A percentile compares a stretch with the other conserved stretches of the same genome.
These are phyloP conservation scores for Ciconia boyciana DNA, from an alignment of 2,113 vertebrate species.

Conservation along the genomic window DNA sequence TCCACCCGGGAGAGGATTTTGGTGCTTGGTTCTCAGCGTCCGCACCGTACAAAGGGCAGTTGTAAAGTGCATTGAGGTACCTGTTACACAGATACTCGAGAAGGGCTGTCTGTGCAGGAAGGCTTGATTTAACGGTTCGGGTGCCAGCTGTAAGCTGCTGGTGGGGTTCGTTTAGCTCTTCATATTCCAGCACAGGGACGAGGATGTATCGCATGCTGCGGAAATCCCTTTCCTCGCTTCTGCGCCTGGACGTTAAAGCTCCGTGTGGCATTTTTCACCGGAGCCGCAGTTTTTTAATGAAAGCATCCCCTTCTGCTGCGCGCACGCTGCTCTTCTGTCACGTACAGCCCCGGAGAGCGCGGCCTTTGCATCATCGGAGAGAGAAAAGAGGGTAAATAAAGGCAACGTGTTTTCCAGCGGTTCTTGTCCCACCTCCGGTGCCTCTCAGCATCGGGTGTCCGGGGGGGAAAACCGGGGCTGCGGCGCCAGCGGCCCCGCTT, in stretches of 20 bases:
- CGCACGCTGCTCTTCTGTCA: not conserved
- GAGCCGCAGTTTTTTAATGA: not conserved
- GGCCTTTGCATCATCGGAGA: not conserved
- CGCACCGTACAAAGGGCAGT: not conserved
- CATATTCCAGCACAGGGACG: fast-evolving
- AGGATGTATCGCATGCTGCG: not conserved
- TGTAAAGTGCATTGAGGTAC: not conserved
- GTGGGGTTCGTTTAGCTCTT: not conserved
- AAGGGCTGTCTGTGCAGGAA: not conserved
- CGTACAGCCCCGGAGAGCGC: not conserved
- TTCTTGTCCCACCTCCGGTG: not conserved
- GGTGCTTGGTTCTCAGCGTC: not conserved
- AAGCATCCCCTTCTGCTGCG: not conserved
- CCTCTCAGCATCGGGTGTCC: fast-evolving
- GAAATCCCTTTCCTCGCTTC: not conserved
- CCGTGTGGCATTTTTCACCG: not conserved
- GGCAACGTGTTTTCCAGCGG: not conserved
- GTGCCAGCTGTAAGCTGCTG: not conserved
- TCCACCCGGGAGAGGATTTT: no score
- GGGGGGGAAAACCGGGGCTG: fast-evolving
- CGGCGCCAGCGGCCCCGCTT: fast-evolving
- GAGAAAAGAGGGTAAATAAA: not conserved
- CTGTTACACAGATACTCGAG: not conserved
- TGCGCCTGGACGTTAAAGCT: not conserved
- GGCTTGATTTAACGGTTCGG: not conserved